Evolutionary conservation across 2,113 vertebrate species (phyloP).

Genomic region (Grammomys dolichurus): DNA sequence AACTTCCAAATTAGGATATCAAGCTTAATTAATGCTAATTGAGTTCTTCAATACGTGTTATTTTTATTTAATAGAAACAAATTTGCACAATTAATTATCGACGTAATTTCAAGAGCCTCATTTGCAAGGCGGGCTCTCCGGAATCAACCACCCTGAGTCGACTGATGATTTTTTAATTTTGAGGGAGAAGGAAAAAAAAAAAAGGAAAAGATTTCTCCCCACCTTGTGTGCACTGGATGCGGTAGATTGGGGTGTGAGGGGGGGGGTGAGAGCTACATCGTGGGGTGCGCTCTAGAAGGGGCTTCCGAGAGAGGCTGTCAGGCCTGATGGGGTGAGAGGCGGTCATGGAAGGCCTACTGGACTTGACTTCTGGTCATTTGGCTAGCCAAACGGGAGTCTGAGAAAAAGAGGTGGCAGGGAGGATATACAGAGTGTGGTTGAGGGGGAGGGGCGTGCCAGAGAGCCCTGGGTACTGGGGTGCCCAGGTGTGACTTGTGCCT

Average conservation of each 20-base stretch:
- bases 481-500: background rate
- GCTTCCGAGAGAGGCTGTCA: background rate
- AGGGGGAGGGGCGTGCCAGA: background rate
- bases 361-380: background rate
- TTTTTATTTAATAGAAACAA: constrained; percentile 99
- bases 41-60: constrained; percentile 99
- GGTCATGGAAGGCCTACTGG: background rate
- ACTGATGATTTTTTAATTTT: constrained; percentile 88
- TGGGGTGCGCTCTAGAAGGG: background rate
- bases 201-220: background rate
- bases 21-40: constrained; percentile 99
- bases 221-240: background rate
- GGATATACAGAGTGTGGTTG: background rate
- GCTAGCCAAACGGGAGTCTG: background rate
- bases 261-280: background rate
- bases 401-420: background rate
- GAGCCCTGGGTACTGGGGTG: background rate
- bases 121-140: constrained; percentile 93
- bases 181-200: background rate
- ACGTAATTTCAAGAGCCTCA: constrained; percentile 98
- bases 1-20: constrained; percentile 99
- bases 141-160: constrained; percentile 88
- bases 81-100: constrained; percentile 99
- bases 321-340: too few species aligned
- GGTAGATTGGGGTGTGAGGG: background rate